Base-by-base conservation (phyloP, 1,140 invertebrate genomes). In the Adelges cooleyi region DNA sequence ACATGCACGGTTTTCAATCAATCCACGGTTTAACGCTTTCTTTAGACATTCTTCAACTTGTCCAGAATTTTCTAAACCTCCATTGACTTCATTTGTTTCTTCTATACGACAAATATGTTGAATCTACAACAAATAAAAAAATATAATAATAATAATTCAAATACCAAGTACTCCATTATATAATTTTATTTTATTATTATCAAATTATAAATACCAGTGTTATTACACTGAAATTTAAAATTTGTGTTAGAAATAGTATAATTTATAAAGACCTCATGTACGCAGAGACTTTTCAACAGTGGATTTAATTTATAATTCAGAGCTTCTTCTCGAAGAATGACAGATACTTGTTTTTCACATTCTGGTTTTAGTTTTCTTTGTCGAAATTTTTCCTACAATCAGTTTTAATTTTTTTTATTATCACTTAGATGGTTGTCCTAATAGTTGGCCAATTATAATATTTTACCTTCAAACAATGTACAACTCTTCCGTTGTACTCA, bases 11-110 rank as follows among this genome's bases (percentile, higher is more conserved):
- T 81, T 85, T 70, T 83, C 83, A 13, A 90, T 85, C 75, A 82
- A 80, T 72, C 83, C 84, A 71, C 80, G 80, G 65, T 82, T 75
- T 67, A 90, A 84, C 69, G 82, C 86, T 73, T 82, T 82, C 75
- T 95, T 95, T 11, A 97, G 77, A 77, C 93, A 97, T 77, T 95
- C 92, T 74, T 92, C 87, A 0, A 89, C 83, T 48, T 70, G 71
- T 13, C 80, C 80, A 74, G 75, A 82, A 73, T 81, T 76, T 40
- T 82, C 83, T 70, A 77, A 13, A 22, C 44, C 25, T 18, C 56
- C 42, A 20, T 48, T 75, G 65, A 80, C 76, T 56, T 82, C 79
- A 1, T 77, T 78, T 38, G 77, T 76, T 29, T 75, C 76, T n/a
- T 79, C 76, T 8, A 73, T 69, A 68, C 71, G 69, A 54, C 77